Evolutionary conservation across 2,888 invertebrate genomes (phyloP).

Genomic region (Helicoverpa assulta): DNA sequence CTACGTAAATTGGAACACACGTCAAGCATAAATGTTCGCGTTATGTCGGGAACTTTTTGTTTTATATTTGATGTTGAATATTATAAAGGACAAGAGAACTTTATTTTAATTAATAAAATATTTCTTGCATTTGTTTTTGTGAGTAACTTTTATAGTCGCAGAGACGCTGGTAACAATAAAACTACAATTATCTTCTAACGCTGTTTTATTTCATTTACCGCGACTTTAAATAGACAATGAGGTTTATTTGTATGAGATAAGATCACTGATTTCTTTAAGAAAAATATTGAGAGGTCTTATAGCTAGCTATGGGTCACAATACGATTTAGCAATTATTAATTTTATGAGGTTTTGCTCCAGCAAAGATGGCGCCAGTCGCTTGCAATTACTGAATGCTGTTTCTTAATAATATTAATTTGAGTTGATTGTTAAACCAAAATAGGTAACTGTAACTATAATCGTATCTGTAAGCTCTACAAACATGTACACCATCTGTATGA

Average conservation of each 20-base stretch:
- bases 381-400: neutral
- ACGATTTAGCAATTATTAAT: no score
- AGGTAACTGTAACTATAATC: slow-evolving; percentile 26
- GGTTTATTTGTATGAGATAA: neutral
- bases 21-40: neutral
- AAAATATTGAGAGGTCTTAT: neutral
- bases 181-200: neutral
- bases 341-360: no score
- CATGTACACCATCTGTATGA: slow-evolving; percentile 23
- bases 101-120: slow-evolving; percentile 1
- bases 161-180: neutral
- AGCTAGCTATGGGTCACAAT: no score
- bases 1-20: neutral
- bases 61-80: neutral
- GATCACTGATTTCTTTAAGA: neutral
- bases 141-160: neutral
- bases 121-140: neutral
- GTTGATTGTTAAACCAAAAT: neutral
- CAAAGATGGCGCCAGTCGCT: no score
- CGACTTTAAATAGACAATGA: neutral
- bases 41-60: neutral
- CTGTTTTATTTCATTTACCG: neutral
- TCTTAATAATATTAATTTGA: neutral
- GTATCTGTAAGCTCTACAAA: slow-evolving; percentile 15
- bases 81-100: neutral